phyloP scores from a whole-genome alignment of 2,888 invertebrate species.

The Patella caerulea region DNA sequence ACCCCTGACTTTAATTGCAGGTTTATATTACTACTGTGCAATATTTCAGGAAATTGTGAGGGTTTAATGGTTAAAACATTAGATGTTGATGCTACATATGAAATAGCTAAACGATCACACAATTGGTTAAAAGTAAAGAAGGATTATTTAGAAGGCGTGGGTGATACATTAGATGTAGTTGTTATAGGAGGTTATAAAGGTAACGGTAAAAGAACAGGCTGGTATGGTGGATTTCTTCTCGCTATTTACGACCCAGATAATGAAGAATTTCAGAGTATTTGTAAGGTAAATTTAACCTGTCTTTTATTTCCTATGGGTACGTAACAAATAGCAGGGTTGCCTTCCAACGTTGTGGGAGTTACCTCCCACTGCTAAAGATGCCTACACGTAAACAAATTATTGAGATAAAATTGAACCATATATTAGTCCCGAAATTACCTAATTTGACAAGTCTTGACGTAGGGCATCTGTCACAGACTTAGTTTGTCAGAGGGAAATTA shows the following conservation, averaged over 20 bases:
- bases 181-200: conserved; percentile 96
- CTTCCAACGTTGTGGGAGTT: too few relatives aligned
- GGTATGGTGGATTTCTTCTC: conserved; percentile 94
- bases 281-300: conserved; percentile 78
- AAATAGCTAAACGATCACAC: conserved; percentile 88
- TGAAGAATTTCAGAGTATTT: conserved; percentile 93
- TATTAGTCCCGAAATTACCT: too few relatives aligned
- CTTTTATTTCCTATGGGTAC: too few relatives aligned
- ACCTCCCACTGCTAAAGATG: too few relatives aligned
- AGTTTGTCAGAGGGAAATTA: too few relatives aligned
- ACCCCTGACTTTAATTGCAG: too few relatives aligned
- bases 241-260: conserved; percentile 91
- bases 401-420: too few relatives aligned
- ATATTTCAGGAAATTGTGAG: conserved; percentile 87
- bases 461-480: too few relatives aligned
- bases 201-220: conserved; percentile 92
- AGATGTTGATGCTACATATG: conserved; percentile 90
- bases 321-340: too few relatives aligned
- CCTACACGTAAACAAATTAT: too few relatives aligned
- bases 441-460: too few relatives aligned
- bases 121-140: conserved; percentile 82
- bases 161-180: conserved; percentile 95
- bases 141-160: conserved; percentile 96
- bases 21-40: too few relatives aligned
- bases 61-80: conserved; percentile 99